Base-by-base conservation (phyloP, 2,797 vertebrate species). In the Sebastes diaconus region DNA sequence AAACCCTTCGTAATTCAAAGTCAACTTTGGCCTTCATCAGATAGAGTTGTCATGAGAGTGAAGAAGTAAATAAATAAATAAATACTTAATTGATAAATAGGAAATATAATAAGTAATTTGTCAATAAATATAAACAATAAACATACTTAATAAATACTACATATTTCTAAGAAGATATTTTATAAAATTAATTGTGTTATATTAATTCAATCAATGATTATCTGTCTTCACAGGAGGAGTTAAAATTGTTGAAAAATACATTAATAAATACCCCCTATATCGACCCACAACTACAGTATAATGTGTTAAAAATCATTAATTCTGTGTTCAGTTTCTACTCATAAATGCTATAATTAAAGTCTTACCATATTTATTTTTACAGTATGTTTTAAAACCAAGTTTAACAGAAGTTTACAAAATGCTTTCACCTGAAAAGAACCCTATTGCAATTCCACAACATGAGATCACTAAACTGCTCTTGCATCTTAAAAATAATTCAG, bases 401-500 rank as follows among this genome's bases (percentile, higher is more conserved):
- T 69, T 8, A 34, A 75, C 18, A 39, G 10, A 18, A 39, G 27
- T 11, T 25, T 30, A 25, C 54, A 58, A 59, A 59, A 24, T 42
- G 32, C 1, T 52, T 36, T 66, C 29, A 18, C 24, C 66, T 27
- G 36, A 72, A 59, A 60, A 65, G 7, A 71, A 63, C 27, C n/a
- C 34, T 69, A 39, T 8, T 34, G 57, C 24, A 63, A 3, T 29
- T 86, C n/a, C 24, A 20, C 54, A 50, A 42, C n/a, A 22, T 81
- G 52, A 66, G 61, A 75, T 61, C 77, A 42, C 12, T 42, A 8
- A 67, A 58, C n/a, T 13, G 8, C 13, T 61, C 54, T 42, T 64
- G n/a, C 55, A 70, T 50, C 59, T 74, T 54, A 6, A 69, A 68
- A 69, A 60, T 32, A 42, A 81, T 74, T 57, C 46, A 18, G 55